Evolutionary conservation across 1,140 invertebrate species (phyloP), one percentile per base, ranked within the genome.

Genomic region (Apis laboriosa): DNA sequence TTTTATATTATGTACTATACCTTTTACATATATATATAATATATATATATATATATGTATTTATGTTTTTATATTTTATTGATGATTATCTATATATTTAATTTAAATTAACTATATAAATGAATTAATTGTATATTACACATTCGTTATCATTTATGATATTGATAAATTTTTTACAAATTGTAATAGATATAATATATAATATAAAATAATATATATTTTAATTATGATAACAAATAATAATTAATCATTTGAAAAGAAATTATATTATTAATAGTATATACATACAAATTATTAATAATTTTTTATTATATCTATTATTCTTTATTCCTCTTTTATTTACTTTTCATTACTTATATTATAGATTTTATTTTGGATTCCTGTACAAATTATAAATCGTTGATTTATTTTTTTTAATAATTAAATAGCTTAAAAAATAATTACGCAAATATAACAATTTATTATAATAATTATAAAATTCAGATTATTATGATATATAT

Each of bases 381-480:
- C n/a, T 15, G 12, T 1, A 55, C 15, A 53, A 24, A 9, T 3
- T 11, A 15, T 24, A 24, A 17, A 72, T 71, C 19, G 9, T 11
- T 5, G 9, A 0, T 72, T 72, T 13, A 1, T 72, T 28, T 34
- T n/a, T 56, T 28, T 1, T 63, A 11, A 34, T 34, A 34, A 34
- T 21, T 34, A 28, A 28, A 19, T 64, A 77, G 3, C n/a, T 60
- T 51, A 9, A 21, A 17, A 17, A 19, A n/a, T 21, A 56, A 24
- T 43, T 13, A n/a, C 55, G 61, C 9, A 67, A 70, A 58, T 79
- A 28, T 15, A 72, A 28, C 8, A 49, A 53, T 61, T 61, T 51
- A 71, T 60, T 72, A 4, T 34, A 60, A 70, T 9, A n/a, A 12
- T 53, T 60, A 56, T n/a, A 53, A 61, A 72, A 34, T 79, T 68